phyloP scores from a whole-genome alignment of 1,140 invertebrate genomes.

The Condylostylus longicornis region DNA sequence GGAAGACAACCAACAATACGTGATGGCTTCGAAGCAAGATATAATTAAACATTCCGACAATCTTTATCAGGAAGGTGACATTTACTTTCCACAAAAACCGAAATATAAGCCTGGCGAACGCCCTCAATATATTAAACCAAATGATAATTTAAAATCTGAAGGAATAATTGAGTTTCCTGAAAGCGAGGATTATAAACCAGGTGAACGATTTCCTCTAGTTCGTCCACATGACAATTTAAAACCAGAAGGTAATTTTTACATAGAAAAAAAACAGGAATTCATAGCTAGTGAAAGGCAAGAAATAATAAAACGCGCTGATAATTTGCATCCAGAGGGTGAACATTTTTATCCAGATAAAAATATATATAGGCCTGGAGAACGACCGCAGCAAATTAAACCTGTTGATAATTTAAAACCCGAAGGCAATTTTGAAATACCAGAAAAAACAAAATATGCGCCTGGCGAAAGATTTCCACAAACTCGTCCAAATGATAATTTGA shows the following conservation, averaged over 20 bases:
- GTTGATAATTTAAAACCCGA: constrained; percentile 27
- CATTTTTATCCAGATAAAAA: constrained; percentile 27
- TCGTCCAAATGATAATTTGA: constrained; percentile 32
- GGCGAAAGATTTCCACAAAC: constrained; percentile 33
- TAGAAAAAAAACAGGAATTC: constrained; percentile 28
- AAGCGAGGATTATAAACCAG: constrained; percentile 20
- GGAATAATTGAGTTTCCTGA: constrained; percentile 36
- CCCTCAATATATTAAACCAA: constrained; percentile 33
- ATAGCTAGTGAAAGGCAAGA: constrained; percentile 36
- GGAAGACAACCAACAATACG: constrained; percentile 31
- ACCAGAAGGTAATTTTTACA: constrained; percentile 42
- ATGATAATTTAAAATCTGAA: constrained; percentile 40
- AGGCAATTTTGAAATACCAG: constrained; percentile 45
- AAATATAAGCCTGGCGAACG: constrained; percentile 34
- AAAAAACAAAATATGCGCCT: constrained; percentile 14
- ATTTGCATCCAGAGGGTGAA: constrained; percentile 43
- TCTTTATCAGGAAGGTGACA: constrained; percentile 47
- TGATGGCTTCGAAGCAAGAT: constrained; percentile 41
- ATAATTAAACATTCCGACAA: constrained; percentile 43
- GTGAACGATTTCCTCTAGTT: constrained; percentile 33
- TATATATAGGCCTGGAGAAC: constrained; percentile 32
- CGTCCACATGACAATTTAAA: constrained; percentile 41
- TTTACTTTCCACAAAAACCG: constrained; percentile 34
- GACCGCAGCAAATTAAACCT: constrained; percentile 37
- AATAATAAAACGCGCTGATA: constrained; percentile 41